Evolutionary conservation across 2,797 vertebrate species (phyloP).

Genomic region (Falco rusticolus): DNA sequence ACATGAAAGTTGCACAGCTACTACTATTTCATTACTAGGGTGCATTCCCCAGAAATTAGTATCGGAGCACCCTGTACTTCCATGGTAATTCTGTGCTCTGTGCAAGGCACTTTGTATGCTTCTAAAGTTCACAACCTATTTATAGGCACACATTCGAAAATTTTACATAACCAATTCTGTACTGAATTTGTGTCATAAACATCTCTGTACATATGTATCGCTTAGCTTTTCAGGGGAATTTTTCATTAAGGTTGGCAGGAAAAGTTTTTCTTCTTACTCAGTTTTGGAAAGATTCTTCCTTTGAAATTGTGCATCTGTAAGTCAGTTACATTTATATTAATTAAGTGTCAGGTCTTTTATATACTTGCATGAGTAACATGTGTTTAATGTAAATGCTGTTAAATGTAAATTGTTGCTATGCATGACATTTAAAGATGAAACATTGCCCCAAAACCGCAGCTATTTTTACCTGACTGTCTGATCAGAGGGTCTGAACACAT

Average conservation of each 20-base stretch:
- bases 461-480: background rate
- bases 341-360: background rate
- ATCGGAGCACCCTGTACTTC: background rate
- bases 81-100: background rate
- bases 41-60: background rate
- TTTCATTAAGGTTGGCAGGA: background rate
- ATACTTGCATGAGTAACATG: background rate
- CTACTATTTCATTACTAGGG: background rate
- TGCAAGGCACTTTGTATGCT: background rate
- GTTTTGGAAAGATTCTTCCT: background rate
- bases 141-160: background rate
- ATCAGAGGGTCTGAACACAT: fast-evolving
- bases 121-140: background rate
- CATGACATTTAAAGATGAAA: background rate
- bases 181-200: background rate
- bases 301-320: background rate
- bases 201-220: background rate
- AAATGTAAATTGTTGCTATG: background rate
- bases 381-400: background rate
- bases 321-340: background rate
- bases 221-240: background rate
- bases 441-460: background rate
- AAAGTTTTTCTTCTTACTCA: background rate
- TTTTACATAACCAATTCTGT: background rate
- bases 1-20: background rate